Conservation (phyloP, 2,888 invertebrate genomes). For the Oscheius sp. region DNA sequence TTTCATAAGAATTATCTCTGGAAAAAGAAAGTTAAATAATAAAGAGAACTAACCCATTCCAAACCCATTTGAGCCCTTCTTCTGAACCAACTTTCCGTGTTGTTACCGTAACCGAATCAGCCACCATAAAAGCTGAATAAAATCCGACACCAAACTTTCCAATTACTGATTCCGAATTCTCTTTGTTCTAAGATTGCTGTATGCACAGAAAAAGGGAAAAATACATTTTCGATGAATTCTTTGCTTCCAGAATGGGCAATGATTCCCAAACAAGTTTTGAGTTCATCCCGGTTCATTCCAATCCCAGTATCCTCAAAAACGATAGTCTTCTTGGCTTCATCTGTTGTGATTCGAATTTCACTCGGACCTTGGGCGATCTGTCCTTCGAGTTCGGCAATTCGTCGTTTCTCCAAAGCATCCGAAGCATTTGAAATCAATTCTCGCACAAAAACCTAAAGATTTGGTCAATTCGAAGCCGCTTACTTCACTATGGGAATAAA, state of each 20-base stretch:
- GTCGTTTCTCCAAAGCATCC: constrained; percentile 93
- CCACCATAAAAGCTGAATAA: constrained; percentile 97
- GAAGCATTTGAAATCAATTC: constrained; percentile 95
- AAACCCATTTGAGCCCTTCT: constrained; percentile 84
- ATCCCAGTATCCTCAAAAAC: constrained; percentile 84
- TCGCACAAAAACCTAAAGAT: constrained; percentile 84
- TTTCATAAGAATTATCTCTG: constrained; percentile 78
- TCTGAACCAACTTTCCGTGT: constrained; percentile 79
- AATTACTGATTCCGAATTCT: constrained; percentile 81
- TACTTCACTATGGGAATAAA: constrained; percentile 96
- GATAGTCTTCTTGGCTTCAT: constrained; percentile 38
- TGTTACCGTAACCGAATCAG: constrained; percentile 90
- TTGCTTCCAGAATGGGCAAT: constrained; percentile 96
- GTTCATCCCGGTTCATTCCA: constrained; percentile 92
- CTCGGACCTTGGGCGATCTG: constrained; percentile 42
- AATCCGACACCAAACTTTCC: constrained; percentile 98
- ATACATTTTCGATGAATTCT: constrained; percentile 69
- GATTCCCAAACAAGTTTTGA: constrained; percentile 88
- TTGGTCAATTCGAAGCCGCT: constrained; percentile 14
- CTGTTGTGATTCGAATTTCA: constrained; percentile 44
- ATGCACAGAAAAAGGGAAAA: neutral
- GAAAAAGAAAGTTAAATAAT: constrained; percentile 15
- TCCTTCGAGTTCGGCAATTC: constrained; percentile 77
- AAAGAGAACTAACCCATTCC: constrained; percentile 81
- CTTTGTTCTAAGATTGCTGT: constrained; percentile 40